Base-by-base conservation (phyloP, 1,140 invertebrate species). In the Physella acuta region DNA sequence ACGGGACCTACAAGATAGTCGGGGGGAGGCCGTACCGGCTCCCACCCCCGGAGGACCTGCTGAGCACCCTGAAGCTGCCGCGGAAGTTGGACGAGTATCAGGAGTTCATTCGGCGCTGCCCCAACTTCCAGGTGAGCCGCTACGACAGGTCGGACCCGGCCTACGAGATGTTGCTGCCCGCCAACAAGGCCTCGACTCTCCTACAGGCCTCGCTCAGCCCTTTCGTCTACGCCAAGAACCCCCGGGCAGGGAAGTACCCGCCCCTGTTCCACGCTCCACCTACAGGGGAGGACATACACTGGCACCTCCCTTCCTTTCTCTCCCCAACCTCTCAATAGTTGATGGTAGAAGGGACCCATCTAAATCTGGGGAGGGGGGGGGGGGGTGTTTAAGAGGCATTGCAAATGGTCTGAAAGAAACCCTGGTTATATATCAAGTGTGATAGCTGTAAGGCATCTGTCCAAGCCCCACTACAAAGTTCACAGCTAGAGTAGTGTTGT, bases 71-170 rank as follows among this genome's bases (percentile, higher is more conserved):
- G 3, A 66, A 58, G 24, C 53, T 66, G 14, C 64, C 64, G 4
- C 64, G 33, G 1, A 0, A 66, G 8, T n/a, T 66, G 3, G 64
- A 33, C 14, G 64, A 66, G 33, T 66, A 66, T 34, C 44, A 53
- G 30, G 64, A 66, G 34, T 66, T 66, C 36, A 66, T 36, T 2
- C 55, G 33, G 26, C 64, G 64, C 31, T 66, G 64, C 28, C 64
- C 64, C 1, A 66, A 66, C 28, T 53, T 26, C 3, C n/a, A 1
- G 11, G 3, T 66, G 5, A 52, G 64, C 20, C 31, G 64, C 31
- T 66, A 56, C 34, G 64, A 66, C 31, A 30, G 33, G 14, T 36
- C 64, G 1, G 36, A 66, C 24, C 64, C 64, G 16, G 51, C 53
- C 8, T 56, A 66, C 36, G 64, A 66, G 34, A 28, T 56, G 64